phyloP scores from a whole-genome alignment of 2,888 invertebrate species.

The Thumatha senex region DNA sequence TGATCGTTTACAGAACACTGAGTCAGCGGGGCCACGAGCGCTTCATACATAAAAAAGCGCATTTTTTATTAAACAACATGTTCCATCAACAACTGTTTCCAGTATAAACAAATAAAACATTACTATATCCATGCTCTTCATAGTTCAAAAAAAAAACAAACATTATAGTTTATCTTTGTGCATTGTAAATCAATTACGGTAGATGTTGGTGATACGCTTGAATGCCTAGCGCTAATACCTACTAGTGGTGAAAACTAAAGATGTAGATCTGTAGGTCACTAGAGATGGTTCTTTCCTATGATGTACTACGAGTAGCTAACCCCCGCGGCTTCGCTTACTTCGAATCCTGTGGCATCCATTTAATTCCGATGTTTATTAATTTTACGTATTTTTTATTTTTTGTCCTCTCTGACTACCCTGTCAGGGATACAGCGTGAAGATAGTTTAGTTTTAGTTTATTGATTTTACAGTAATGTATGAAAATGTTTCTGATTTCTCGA shows the following conservation, averaged over 20 bases:
- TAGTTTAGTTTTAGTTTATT: too few relatives aligned
- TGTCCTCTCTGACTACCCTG: too few relatives aligned
- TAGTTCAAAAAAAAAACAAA: conserved; percentile 3
- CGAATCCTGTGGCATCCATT: too few relatives aligned
- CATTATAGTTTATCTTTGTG: conserved; percentile 10
- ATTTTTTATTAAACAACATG: not conserved
- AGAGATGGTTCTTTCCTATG: conserved; percentile 6
- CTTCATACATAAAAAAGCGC: not conserved
- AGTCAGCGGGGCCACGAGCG: too few relatives aligned
- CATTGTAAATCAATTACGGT: conserved; percentile 12
- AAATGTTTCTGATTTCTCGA: too few relatives aligned
- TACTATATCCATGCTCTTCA: not conserved
- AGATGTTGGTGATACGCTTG: conserved; percentile 24
- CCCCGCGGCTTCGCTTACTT: too few relatives aligned
- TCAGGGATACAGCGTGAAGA: too few relatives aligned
- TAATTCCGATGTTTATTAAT: too few relatives aligned
- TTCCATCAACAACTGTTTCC: not conserved
- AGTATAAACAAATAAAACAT: not conserved
- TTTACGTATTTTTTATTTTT: too few relatives aligned
- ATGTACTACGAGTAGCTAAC: too few relatives aligned
- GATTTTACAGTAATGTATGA: too few relatives aligned
- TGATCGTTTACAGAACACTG: too few relatives aligned
- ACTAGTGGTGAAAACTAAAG: conserved; percentile 19
- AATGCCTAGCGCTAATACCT: conserved; percentile 20
- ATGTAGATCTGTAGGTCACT: conserved; percentile 37